Conservation (phyloP, 2,797 vertebrate species). For the Brotula barbata region DNA sequence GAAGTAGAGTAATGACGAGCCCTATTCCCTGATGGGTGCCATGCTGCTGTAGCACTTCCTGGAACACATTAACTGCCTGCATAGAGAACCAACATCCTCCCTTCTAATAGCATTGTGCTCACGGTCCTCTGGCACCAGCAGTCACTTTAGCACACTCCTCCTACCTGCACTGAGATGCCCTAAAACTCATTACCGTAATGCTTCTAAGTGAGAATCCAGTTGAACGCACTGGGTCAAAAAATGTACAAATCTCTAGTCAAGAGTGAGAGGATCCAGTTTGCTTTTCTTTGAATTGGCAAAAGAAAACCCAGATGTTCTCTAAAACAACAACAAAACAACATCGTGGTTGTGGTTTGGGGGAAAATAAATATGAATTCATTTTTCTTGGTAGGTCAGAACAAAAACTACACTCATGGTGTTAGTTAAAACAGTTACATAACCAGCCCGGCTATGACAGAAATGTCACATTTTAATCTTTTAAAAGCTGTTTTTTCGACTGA, state of each 20-base stretch:
- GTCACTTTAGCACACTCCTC: conserved; percentile 37
- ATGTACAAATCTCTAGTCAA: not conserved
- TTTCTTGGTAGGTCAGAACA: not conserved
- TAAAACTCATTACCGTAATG: conserved; percentile 43
- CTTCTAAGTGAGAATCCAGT: conserved; percentile 22
- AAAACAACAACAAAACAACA: too few species aligned
- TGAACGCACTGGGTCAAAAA: conserved; percentile 3
- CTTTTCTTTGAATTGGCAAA: not conserved
- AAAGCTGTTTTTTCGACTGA: not conserved
- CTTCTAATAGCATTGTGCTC: conserved; percentile 55
- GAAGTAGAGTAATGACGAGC: conserved; percentile 47
- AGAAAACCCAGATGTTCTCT: too few species aligned
- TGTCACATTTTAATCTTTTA: conserved; percentile 3
- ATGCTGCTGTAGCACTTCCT: conserved; percentile 57
- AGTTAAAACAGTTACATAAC: not conserved
- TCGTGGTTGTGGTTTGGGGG: not conserved
- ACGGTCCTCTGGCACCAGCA: conserved; percentile 37
- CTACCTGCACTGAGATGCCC: conserved; percentile 24
- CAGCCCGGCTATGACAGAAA: not conserved
- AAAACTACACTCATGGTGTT: not conserved
- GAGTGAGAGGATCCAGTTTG: not conserved
- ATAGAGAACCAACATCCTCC: conserved; percentile 44
- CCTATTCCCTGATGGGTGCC: conserved; percentile 43
- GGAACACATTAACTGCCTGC: conserved; percentile 64
- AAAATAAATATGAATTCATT: not conserved